Percentiles rank a stretch among this genome's conserved stretches.
Conservation (phyloP, 2,113 vertebrate genomes). For the Vicugna pacos region DNA sequence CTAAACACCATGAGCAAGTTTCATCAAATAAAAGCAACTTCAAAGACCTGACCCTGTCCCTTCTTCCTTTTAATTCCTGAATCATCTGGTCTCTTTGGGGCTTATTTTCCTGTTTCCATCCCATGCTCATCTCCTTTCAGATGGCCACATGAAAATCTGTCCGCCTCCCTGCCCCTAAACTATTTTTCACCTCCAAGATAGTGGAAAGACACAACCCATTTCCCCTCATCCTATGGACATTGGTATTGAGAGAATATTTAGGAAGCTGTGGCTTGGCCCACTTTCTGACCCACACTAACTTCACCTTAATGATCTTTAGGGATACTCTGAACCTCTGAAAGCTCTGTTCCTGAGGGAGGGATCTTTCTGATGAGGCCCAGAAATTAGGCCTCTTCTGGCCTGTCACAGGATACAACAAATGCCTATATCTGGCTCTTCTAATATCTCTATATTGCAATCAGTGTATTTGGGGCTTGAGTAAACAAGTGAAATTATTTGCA, state of each 20-base stretch:
- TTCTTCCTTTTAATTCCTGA: slow-evolving; percentile 35
- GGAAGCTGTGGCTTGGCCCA: not conserved
- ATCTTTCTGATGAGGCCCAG: slow-evolving; percentile 41
- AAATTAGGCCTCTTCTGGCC: not conserved
- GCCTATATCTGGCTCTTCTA: slow-evolving; percentile 20
- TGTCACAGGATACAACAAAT: slow-evolving; percentile 14
- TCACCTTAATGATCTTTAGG: slow-evolving; percentile 37
- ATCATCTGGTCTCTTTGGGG: not conserved
- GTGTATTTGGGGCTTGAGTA: not conserved
- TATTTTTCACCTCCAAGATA: not conserved
- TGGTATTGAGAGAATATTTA: not conserved
- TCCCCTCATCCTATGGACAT: not conserved
- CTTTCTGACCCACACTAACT: not conserved
- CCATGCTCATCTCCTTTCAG: slow-evolving; percentile 17
- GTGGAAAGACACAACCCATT: not conserved
- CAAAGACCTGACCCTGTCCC: slow-evolving; percentile 19
- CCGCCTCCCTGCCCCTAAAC: not conserved
- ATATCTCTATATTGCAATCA: not conserved
- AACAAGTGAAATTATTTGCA: slow-evolving; percentile 18
- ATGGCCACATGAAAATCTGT: not conserved
- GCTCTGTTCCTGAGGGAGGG: not conserved
- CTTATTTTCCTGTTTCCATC: not conserved
- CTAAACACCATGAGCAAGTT: slow-evolving; percentile 21
- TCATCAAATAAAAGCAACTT: slow-evolving; percentile 50
- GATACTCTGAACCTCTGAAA: not conserved